Evolutionary conservation across 1,140 invertebrate species (phyloP).

Genomic region (Neuroterus valhalla): DNA sequence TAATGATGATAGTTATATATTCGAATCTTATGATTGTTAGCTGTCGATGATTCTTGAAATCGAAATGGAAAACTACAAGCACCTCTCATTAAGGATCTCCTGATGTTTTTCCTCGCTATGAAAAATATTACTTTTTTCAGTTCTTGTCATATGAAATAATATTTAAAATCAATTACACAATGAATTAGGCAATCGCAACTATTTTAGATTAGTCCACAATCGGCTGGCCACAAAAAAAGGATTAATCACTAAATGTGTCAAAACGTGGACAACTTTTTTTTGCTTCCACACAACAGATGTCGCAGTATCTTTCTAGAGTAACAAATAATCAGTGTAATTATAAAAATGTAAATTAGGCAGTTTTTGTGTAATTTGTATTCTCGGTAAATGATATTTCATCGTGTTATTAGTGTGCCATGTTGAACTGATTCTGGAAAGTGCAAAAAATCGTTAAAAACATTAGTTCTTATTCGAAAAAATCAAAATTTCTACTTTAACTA

Average conservation of each 20-base stretch:
- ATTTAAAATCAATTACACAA: not conserved
- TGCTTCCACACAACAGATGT: not conserved
- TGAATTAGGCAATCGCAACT: not conserved
- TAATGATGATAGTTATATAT: too few relatives aligned
- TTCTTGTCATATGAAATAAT: not conserved
- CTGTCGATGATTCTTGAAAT: too few relatives aligned
- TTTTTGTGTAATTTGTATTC: not conserved
- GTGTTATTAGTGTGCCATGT: too few relatives aligned
- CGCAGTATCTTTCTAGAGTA: not conserved
- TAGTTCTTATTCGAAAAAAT: too few relatives aligned
- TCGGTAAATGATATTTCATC: not conserved
- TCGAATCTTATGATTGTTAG: too few relatives aligned
- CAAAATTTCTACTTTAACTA: too few relatives aligned
- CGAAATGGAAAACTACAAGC: too few relatives aligned
- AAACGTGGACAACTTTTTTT: not conserved
- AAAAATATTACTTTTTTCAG: not conserved
- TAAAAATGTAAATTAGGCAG: conserved; percentile 3
- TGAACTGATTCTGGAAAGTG: too few relatives aligned
- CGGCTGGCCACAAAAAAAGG: not conserved
- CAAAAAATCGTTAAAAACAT: too few relatives aligned
- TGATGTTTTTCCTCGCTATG: too few relatives aligned
- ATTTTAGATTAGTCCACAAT: not conserved
- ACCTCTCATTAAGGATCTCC: too few relatives aligned
- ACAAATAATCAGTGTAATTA: not conserved
- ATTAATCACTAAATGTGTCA: not conserved